Base-by-base conservation (phyloP, 2,888 invertebrate species). In the Octodonta nipae region DNA sequence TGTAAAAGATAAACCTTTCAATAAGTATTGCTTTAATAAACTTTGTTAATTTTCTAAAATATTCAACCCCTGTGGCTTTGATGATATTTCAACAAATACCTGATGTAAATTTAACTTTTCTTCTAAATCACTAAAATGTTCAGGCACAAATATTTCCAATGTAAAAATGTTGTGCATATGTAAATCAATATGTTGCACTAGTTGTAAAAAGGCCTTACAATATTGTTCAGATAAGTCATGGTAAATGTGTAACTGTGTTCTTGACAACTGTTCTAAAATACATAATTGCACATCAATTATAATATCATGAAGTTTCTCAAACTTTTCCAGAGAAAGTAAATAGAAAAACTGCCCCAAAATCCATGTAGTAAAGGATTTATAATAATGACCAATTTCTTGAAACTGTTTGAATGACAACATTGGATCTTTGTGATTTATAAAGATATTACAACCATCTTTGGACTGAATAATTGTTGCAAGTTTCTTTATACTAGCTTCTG, bases 331-430 rank as follows among this genome's bases (percentile, higher is more conserved):
- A 24, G 70, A 71, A 52, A 74, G 64, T 20, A 78, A 60, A 58
- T 74, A 73, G 52, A 76, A 76, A 45, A 78, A 61, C 49, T 71
- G 64, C n/a, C 77, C 78, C 33, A 78, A 60, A 2, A 78, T 54
- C 78, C 78, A 79, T 10, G 68, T 69, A 33, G 73, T 73, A 43
- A 77, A 78, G 2, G 71, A 62, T 54, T 53, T 49, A 43, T 61
- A 60, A 37, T 56, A 55, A 31, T 51, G 43, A 28, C 52, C 47
- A 16, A 58, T 48, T 13, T 36, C 57, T 47, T 60, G 55, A 45
- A 70, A 69, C 43, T 66, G 62, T 25, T 58, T 54, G 38, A 65
- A 66, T 14, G 66, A 62, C 43, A 63, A 58, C 36, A 59, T 61
- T 2, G 60, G 55, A 28, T 70, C 65, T 24, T 62, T 55, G 26